Percentiles rank a stretch among this genome's conserved stretches.
These are phyloP conservation scores for Notodonta dromedarius DNA, from an alignment of 2,888 invertebrate genomes.

Conservation along the genomic window DNA sequence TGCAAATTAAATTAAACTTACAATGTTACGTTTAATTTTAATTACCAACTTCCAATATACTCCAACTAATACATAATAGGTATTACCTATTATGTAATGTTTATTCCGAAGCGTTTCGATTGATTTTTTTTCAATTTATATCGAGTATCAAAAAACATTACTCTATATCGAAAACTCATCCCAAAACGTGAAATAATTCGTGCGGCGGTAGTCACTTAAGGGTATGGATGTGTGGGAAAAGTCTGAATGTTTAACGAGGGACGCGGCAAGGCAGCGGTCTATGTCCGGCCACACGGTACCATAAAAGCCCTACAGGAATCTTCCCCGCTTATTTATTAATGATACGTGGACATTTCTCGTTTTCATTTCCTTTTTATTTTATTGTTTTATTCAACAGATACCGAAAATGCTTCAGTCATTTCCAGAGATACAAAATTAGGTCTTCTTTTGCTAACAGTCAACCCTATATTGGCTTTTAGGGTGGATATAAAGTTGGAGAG, in stretches of 20 bases:
- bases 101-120: too few species aligned
- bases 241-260: slow-evolving; percentile 39
- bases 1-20: too few species aligned
- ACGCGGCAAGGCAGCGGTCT: slow-evolving; percentile 10
- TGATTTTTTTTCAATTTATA: too few species aligned
- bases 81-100: too few species aligned
- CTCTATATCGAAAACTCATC: slow-evolving; percentile 6
- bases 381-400: slow-evolving; percentile 38
- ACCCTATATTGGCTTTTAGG: not conserved
- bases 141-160: too few species aligned
- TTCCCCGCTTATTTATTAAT: slow-evolving; percentile 39
- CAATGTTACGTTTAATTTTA: too few species aligned
- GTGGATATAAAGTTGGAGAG: not conserved
- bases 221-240: slow-evolving; percentile 34
- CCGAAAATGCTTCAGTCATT: slow-evolving; percentile 23
- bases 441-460: slow-evolving; percentile 4
- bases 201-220: slow-evolving; percentile 33
- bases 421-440: slow-evolving; percentile 22
- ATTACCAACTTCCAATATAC: too few species aligned
- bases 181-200: slow-evolving; percentile 24
- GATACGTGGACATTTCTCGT: slow-evolving; percentile 30
- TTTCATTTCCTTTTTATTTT: slow-evolving; percentile 37
- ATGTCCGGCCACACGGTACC: slow-evolving; percentile 23
- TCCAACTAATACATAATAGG: too few species aligned
- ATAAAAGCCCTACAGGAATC: slow-evolving; percentile 31